These are phyloP conservation scores for Petrocephalus schoutedeni DNA, from an alignment of 2,797 vertebrate genomes.

Conservation along the genomic window DNA sequence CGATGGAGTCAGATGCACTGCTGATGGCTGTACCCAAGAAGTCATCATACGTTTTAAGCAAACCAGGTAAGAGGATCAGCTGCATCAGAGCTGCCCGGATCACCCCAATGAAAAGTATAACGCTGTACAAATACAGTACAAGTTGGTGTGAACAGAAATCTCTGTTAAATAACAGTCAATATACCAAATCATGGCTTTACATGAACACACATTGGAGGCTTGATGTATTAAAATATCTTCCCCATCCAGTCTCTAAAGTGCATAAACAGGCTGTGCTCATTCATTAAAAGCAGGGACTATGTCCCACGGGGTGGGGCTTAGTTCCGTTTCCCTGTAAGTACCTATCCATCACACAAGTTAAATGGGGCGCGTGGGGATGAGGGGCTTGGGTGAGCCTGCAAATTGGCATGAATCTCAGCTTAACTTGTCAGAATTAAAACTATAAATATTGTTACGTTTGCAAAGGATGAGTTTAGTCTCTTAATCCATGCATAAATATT, in stretches of 20 bases:
- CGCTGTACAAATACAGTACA: background rate
- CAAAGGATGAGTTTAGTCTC: background rate
- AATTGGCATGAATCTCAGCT: background rate
- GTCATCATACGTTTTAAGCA: background rate
- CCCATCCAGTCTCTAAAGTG: background rate
- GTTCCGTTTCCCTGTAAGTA: background rate
- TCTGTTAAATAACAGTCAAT: background rate
- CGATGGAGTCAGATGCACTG: background rate
- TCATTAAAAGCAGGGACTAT: background rate
- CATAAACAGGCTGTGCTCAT: background rate
- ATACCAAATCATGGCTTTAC: background rate
- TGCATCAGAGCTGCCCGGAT: background rate
- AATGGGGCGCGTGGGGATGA: background rate
- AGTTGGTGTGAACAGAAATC: background rate
- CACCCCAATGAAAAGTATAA: background rate
- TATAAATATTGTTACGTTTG: background rate
- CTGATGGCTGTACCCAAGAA: background rate
- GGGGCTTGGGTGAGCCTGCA: background rate
- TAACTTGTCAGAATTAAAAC: background rate
- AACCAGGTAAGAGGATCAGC: background rate
- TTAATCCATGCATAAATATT: background rate
- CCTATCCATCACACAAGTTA: background rate
- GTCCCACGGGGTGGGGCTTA: background rate
- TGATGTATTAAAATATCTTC: background rate
- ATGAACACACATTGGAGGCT: background rate